Conservation (phyloP, 1,140 invertebrate genomes). For the Tachypleus tridentatus region DNA sequence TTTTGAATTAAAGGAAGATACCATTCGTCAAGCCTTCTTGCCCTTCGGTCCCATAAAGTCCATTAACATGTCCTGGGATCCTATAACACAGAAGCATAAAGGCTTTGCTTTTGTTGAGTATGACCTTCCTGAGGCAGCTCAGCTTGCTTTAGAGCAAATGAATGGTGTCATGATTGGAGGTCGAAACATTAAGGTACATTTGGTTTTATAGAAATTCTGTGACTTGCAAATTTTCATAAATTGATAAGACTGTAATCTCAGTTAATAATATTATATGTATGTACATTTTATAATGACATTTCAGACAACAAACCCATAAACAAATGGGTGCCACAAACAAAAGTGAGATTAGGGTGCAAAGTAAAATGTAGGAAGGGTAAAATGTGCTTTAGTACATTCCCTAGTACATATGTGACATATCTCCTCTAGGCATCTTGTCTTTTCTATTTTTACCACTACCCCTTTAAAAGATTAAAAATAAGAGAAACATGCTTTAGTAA, state of each 20-base stretch:
- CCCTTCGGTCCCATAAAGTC: slow-evolving; percentile 99
- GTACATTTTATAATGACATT: not conserved
- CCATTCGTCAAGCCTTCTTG: slow-evolving; percentile 91
- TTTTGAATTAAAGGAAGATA: slow-evolving; percentile 98
- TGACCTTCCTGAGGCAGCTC: slow-evolving; percentile 97
- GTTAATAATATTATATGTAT: not conserved
- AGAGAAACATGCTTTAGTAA: too few relatives aligned
- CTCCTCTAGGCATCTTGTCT: too few relatives aligned
- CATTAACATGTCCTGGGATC: slow-evolving; percentile 99
- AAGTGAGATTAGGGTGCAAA: too few relatives aligned
- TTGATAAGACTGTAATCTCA: not conserved
- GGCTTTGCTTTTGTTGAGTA: slow-evolving; percentile 99
- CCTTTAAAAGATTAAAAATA: too few relatives aligned
- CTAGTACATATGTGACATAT: too few relatives aligned
- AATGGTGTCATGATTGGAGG: slow-evolving; percentile 98
- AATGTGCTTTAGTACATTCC: too few relatives aligned
- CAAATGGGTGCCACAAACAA: too few relatives aligned
- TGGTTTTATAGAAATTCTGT: slow-evolving; percentile 10
- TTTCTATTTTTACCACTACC: too few relatives aligned
- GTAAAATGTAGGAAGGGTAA: too few relatives aligned
- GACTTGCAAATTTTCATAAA: not conserved
- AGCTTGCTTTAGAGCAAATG: slow-evolving; percentile 97
- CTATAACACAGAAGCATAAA: slow-evolving; percentile 98
- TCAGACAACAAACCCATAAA: not conserved
- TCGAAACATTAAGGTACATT: slow-evolving; percentile 70